Base-by-base conservation (phyloP, 2,888 invertebrate genomes). In the Neoitamus cyanurus region DNA sequence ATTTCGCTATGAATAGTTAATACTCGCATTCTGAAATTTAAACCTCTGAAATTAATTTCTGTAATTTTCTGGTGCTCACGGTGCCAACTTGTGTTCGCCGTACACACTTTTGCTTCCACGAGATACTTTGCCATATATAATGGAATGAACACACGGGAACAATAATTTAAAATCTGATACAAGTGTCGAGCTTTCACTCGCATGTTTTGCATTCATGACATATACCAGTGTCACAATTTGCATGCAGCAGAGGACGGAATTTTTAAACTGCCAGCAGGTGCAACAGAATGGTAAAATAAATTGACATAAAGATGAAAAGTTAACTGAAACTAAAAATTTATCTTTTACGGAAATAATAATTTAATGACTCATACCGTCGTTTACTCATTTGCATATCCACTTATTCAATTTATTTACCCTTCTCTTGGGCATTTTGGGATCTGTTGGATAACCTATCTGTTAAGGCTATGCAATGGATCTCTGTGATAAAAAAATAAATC, bases 391-490 rank as follows among this genome's bases (percentile, higher is more conserved):
- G 73, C 73, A 73, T 73, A 34, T 73, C 20, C 36, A 36, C 73
- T 73, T 73, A 73, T 73, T 73, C 73, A 73, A 73, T 73, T 73
- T 73, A 73, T 73, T 73, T 73, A 34, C 36, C n/a, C 30, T 73
- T 73, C 34, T 36, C 31, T 34, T 13, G 37, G 37, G 9, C 9
- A 37, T 37, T 37, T 37, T 37, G 37, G 7, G 31, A 5, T 37
- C 1, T 2, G 9, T 7, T 11, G 11, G 7, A 1, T 2, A 11
- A 0, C 9, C 13, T 68, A 2, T 15, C 36, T 15, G 15, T 7
- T 28, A n/a, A 36, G 73, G 25, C n/a, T 25, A 15, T 3, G 15
- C 31, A 6, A 36, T 73, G n/a, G 6, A 73, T 73, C 73, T 73
- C 36, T 36, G 11, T n/a, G 15, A 36, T 73, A 36, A 34, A 72